phyloP scores from a whole-genome alignment of 1,140 invertebrate species.

The Hylaeus anthracinus region DNA sequence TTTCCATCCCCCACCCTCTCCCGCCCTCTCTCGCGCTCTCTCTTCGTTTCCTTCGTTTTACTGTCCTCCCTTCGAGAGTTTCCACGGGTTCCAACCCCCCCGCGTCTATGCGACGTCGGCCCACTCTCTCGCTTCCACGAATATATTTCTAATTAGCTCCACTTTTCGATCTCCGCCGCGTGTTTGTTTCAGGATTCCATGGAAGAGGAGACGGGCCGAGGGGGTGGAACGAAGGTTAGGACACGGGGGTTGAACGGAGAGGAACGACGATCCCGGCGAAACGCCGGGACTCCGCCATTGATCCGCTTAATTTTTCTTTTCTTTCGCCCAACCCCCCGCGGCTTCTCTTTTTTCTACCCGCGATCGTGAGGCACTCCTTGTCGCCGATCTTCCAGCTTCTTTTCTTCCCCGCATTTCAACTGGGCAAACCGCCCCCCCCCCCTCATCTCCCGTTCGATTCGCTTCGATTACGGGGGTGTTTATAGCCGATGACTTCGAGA shows the following conservation, averaged over 20 bases:
- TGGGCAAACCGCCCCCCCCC: neutral
- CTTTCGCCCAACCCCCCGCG: slow-evolving; percentile 27
- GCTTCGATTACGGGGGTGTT: neutral
- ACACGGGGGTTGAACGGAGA: slow-evolving; percentile 29
- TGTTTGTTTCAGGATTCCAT: slow-evolving; percentile 62
- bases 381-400: slow-evolving; percentile 16
- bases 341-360: neutral
- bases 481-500: no score
- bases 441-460: slow-evolving; percentile 34
- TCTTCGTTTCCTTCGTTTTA: neutral
- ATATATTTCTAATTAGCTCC: slow-evolving; percentile 75
- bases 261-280: slow-evolving; percentile 28
- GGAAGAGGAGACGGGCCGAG: slow-evolving; percentile 17
- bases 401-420: slow-evolving; percentile 27
- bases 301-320: slow-evolving; percentile 70
- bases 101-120: neutral
- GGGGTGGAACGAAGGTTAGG: neutral
- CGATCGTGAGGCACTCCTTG: slow-evolving; percentile 12
- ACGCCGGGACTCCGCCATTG: slow-evolving; percentile 58
- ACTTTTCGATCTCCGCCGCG: slow-evolving; percentile 66
- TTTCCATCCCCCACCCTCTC: neutral
- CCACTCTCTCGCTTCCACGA: slow-evolving; percentile 52
- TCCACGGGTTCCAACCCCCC: slow-evolving; percentile 3
- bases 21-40: neutral
- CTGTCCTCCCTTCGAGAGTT: slow-evolving; percentile 9